phyloP scores from a whole-genome alignment of 2,797 vertebrate species.

The Caiman crocodilus region DNA sequence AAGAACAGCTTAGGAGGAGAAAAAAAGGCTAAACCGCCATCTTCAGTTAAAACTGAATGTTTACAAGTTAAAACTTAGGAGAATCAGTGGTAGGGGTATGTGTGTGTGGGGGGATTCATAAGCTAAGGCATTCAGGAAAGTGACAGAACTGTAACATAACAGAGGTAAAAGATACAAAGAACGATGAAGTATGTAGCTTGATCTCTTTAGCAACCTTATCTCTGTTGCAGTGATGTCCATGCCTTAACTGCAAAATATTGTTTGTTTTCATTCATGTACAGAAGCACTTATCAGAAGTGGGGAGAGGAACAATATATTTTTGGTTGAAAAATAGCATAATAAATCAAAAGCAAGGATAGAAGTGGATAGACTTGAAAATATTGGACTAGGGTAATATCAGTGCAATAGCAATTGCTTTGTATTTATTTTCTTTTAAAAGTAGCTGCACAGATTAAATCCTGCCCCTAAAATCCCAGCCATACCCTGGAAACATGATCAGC shows the following conservation, averaged over 20 bases:
- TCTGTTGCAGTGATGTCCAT: neutral
- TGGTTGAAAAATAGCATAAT: neutral
- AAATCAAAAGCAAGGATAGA: neutral
- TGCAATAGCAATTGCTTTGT: neutral
- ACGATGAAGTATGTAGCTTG: no score
- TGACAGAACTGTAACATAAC: neutral
- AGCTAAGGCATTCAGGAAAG: neutral
- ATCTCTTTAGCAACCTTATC: neutral
- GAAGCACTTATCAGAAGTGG: neutral
- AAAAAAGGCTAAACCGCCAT: no score
- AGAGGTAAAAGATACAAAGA: no score
- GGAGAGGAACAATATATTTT: neutral
- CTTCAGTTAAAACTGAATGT: rapidly evolving
- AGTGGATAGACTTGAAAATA: neutral
- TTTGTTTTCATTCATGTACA: neutral
- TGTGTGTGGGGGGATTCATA: no score
- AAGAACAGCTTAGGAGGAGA: rapidly evolving
- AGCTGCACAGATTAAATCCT: neutral
- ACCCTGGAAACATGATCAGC: neutral
- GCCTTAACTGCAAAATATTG: neutral
- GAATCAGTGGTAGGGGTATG: neutral
- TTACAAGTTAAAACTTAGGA: neutral
- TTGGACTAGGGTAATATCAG: neutral
- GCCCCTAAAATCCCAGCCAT: neutral
- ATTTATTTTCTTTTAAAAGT: neutral